Evolutionary conservation across 2,888 invertebrate species (phyloP).

Genomic region (Germaria angustata): DNA sequence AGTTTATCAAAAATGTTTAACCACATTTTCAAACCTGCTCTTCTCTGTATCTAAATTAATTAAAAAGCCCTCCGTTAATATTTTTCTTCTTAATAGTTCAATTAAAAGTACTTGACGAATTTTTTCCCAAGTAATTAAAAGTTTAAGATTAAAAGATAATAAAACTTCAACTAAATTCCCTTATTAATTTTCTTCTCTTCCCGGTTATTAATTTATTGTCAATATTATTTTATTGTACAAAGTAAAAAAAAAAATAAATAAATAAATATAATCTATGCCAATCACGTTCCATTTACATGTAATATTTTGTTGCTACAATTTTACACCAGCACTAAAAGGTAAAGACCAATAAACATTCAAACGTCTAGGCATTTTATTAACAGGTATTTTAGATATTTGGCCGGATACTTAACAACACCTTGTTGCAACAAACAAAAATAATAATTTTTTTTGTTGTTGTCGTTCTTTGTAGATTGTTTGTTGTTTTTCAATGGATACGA

Average conservation of each 20-base stretch:
- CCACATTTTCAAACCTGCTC: background rate
- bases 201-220: conserved; percentile 28
- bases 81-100: too few species aligned
- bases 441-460: conserved; percentile 5
- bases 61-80: background rate
- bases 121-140: background rate
- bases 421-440: background rate
- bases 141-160: background rate
- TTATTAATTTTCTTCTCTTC: conserved; percentile 28
- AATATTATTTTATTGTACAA: background rate
- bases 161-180: conserved; percentile 22
- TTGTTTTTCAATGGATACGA: background rate
- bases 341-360: background rate
- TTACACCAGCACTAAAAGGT: conserved; percentile 20
- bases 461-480: background rate
- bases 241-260: background rate
- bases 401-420: conserved; percentile 34
- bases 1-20: too few species aligned
- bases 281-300: conserved; percentile 32
- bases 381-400: conserved; percentile 7
- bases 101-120: too few species aligned
- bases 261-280: conserved; percentile 1
- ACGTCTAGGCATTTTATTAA: conserved; percentile 16
- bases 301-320: conserved; percentile 28
- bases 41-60: background rate